Conservation (phyloP, 2,797 vertebrate genomes). For the Dendrocincla fuliginosa region DNA sequence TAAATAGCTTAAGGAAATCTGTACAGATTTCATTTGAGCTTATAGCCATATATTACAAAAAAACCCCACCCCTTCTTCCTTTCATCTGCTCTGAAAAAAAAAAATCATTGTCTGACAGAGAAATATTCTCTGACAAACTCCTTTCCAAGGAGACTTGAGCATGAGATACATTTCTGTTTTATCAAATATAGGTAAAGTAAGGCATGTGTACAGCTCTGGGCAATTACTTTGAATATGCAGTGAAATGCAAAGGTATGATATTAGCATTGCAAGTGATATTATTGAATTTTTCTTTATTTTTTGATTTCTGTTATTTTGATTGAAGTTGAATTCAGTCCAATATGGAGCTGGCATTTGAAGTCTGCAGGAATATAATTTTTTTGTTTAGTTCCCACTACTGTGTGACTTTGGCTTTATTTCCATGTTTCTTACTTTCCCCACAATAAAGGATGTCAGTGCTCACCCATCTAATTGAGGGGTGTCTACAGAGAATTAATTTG, state of each 20-base stretch:
- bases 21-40: background rate
- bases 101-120: background rate
- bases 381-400: background rate
- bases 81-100: background rate
- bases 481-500: background rate
- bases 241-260: background rate
- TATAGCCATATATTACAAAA: background rate
- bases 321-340: background rate
- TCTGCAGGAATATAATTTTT: background rate
- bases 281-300: background rate
- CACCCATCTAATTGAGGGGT: background rate
- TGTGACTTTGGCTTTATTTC: background rate
- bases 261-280: background rate
- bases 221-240: background rate
- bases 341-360: background rate
- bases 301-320: background rate
- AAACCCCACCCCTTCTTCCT: background rate
- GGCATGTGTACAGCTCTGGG: background rate
- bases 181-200: background rate
- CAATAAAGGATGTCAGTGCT: background rate
- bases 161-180: background rate
- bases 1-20: constrained; percentile 34
- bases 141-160: background rate
- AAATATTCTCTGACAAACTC: background rate
- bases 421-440: background rate